These are phyloP conservation scores for Macaria notata DNA, from an alignment of 2,888 invertebrate genomes.

Conservation along the genomic window DNA sequence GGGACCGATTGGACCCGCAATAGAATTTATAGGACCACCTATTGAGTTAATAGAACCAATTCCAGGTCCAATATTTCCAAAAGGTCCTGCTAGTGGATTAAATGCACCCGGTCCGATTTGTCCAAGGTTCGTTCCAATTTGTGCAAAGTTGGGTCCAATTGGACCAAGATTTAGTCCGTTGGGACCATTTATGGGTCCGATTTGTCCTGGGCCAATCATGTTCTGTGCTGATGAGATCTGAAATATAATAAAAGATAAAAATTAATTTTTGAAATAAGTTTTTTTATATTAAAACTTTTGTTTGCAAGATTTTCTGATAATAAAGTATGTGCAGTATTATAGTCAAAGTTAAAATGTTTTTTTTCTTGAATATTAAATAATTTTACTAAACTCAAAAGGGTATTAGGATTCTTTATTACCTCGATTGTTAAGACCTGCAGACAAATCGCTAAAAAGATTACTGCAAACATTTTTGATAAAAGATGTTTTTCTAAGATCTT, in stretches of 20 bases:
- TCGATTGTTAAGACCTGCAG: not conserved
- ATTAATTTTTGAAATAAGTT: not conserved
- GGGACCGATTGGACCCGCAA: not conserved
- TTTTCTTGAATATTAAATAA: too few species aligned
- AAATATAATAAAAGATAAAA: too few species aligned
- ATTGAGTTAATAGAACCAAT: not conserved
- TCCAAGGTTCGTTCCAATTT: not conserved
- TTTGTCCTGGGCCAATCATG: conserved; percentile 6
- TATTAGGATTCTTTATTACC: not conserved
- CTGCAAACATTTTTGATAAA: too few species aligned
- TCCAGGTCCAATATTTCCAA: conserved; percentile 1
- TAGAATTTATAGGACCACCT: not conserved
- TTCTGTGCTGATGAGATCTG: too few species aligned
- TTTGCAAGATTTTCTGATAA: too few species aligned
- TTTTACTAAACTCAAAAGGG: not conserved
- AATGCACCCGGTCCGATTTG: not conserved
- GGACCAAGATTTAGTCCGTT: not conserved
- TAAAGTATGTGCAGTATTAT: too few species aligned
- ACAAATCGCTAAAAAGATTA: too few species aligned
- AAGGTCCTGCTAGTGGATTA: too few species aligned
- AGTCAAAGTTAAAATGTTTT: too few species aligned
- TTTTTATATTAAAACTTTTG: too few species aligned
- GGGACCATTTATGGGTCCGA: conserved; percentile 1
- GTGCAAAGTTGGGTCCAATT: conserved; percentile 8
- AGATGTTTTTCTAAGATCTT: too few species aligned